phyloP scores from a whole-genome alignment of 1,140 invertebrate species.

The Bombus superbus region DNA sequence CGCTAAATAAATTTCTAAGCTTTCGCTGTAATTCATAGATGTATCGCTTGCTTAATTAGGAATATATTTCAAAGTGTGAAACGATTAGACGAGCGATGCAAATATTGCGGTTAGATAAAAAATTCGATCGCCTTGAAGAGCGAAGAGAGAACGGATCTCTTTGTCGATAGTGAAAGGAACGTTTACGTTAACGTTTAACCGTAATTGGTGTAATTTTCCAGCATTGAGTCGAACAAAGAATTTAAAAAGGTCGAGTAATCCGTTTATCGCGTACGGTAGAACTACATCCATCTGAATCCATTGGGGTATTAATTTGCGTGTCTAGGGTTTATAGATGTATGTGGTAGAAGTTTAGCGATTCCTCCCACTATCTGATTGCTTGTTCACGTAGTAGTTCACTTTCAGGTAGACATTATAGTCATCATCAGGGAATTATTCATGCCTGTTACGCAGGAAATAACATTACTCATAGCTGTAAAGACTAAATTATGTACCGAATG shows the following conservation, averaged over 20 bases:
- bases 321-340: background rate
- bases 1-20: too few relatives aligned
- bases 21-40: too few relatives aligned
- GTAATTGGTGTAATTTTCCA: constrained; percentile 22
- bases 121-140: constrained; percentile 23
- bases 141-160: constrained; percentile 10
- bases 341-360: too few relatives aligned
- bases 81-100: background rate
- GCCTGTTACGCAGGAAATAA: background rate
- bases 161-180: constrained; percentile 60
- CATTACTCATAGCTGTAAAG: background rate
- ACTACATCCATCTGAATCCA: background rate
- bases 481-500: background rate
- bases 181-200: background rate
- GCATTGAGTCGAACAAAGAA: background rate
- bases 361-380: background rate
- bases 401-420: background rate
- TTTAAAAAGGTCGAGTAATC: background rate
- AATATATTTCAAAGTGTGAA: background rate
- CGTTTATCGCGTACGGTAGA: background rate
- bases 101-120: background rate
- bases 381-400: background rate
- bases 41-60: too few relatives aligned
- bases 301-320: background rate
- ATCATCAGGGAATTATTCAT: background rate